Evolutionary conservation across 2,888 invertebrate species (phyloP), one percentile per base, ranked within the genome.

Genomic region (Pantelozetes paolii): DNA sequence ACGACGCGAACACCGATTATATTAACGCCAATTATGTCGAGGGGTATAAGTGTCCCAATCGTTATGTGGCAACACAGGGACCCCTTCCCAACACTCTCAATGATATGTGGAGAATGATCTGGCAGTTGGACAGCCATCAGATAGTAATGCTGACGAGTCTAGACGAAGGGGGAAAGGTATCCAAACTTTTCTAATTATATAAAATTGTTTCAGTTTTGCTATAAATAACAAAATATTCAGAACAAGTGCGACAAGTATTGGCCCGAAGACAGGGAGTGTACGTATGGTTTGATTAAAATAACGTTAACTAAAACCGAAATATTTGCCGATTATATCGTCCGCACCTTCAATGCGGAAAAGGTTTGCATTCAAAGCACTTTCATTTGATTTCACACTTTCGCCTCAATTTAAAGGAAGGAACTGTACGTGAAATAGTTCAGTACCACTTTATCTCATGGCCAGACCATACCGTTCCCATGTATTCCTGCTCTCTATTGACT

Each of bases 11-110:
- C 62, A 74, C 92, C 78, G 98, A 99, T 83, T 99, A 99, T 82
- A 96, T 98, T 79, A 99, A 99, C 83, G 95, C 98, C 73, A 99
- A 99, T 84, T 99, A 95, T 83, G 97, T 98, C 83, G 98, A 84
- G 83, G 84, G 84, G 20, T 85, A 84, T 79, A 81, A 82, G 70
- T 82, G 81, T 59, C 78, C 80, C 26, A 82, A 81, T 76, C 81
- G 81, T 11, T 85, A 84, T 77, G 84, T 85, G 72, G 85, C 85
- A 48, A 82, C 85, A 18, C 85, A 85, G 82, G 82, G 83, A 57
- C 84, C 85, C 50, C 81, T 83, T 62, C 82, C 83, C 59, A 80
- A 81, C 20, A 85, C 85, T 1, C 78, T 84, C 36, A 80, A 79
- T 75, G 84, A 85, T 77, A 84, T 85, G 77, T 85, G 85, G 85